Conservation (phyloP, 2,113 vertebrate species). For the Phyllopteryx taeniolatus region DNA sequence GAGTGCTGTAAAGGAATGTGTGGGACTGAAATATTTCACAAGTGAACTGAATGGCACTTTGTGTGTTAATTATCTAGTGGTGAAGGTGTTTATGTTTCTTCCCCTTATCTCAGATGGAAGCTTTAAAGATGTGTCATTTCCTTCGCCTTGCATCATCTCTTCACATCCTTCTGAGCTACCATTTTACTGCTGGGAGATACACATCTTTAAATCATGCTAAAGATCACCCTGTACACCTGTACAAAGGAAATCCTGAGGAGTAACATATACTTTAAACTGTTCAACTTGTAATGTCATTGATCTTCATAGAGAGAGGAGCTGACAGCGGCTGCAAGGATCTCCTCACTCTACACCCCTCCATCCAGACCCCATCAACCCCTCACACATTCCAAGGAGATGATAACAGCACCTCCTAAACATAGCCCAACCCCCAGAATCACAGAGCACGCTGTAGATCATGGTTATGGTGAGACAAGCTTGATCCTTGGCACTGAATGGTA, state of each 20-base stretch:
- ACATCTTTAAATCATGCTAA: neutral
- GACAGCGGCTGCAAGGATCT: constrained; percentile 22
- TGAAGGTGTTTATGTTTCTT: neutral
- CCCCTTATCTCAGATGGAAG: constrained; percentile 4
- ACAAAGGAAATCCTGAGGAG: neutral
- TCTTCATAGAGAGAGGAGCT: constrained; percentile 2
- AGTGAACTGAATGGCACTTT: neutral
- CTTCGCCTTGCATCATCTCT: constrained; percentile 14
- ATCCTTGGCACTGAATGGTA: constrained; percentile 53
- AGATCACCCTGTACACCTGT: neutral
- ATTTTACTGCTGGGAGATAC: neutral
- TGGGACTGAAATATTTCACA: neutral
- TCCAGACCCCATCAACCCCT: constrained; percentile 36
- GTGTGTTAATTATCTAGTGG: neutral
- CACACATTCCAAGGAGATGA: constrained; percentile 65
- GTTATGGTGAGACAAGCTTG: constrained; percentile 22
- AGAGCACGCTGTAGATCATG: constrained; percentile 54
- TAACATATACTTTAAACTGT: neutral
- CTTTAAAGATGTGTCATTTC: constrained; percentile 9
- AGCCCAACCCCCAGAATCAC: constrained; percentile 5
- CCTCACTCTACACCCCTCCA: constrained; percentile 29
- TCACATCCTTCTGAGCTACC: neutral
- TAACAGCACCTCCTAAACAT: constrained; percentile 41
- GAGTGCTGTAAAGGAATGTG: neutral
- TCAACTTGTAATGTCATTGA: constrained; percentile 1